Percentiles rank a stretch among this genome's conserved stretches.
phyloP scores from a whole-genome alignment of 2,113 vertebrate genomes.

The Opisthocomus hoazin region DNA sequence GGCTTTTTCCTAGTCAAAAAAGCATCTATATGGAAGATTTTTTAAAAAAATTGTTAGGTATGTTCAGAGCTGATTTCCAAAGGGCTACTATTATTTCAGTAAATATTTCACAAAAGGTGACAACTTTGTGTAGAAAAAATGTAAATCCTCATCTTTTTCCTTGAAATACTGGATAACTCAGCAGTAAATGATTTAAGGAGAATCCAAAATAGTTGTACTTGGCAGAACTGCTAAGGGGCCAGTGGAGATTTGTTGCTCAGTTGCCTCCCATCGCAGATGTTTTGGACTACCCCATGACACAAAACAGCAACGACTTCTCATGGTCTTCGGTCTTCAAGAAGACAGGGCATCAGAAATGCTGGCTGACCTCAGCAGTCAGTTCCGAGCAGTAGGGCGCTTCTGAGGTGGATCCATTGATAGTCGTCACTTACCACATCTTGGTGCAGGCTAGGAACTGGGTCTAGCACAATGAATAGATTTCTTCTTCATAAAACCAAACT shows the following conservation, averaged over 20 bases:
- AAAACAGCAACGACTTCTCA: not conserved
- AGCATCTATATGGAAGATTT: not conserved
- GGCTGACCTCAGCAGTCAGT: not conserved
- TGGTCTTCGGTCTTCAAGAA: not conserved
- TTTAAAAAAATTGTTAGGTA: not conserved
- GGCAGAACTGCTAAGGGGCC: not conserved
- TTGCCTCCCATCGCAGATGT: not conserved
- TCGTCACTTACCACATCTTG: not conserved
- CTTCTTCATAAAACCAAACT: not conserved
- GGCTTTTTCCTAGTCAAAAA: not conserved
- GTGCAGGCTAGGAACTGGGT: not conserved
- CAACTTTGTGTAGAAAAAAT: not conserved
- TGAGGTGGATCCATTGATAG: not conserved
- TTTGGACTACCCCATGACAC: not conserved
- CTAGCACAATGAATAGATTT: not conserved
- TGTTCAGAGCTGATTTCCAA: not conserved
- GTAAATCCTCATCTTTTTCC: not conserved
- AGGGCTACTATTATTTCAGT: not conserved
- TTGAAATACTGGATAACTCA: not conserved
- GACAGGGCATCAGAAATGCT: not conserved
- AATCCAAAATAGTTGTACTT: not conserved
- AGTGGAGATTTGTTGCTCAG: not conserved
- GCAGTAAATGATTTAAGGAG: not conserved
- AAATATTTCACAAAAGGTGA: not conserved
- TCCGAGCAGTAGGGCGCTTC: rapidly evolving